Conservation (phyloP, 1,140 invertebrate genomes). For the Xylocopa sonorina region DNA sequence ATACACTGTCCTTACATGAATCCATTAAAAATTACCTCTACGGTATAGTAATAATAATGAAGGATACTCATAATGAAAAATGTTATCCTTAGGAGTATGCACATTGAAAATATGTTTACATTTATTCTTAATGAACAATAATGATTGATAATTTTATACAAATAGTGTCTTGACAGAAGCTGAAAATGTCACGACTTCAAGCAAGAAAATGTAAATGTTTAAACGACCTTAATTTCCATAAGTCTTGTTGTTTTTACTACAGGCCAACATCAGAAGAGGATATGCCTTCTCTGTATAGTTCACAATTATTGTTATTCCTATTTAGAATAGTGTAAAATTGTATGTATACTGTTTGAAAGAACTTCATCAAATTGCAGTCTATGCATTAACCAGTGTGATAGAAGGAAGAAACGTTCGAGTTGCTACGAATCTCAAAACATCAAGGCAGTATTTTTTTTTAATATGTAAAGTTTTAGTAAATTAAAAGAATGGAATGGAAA, state of each 20-base stretch:
- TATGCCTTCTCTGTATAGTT: not conserved
- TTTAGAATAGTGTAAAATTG: not conserved
- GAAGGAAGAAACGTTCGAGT: not conserved
- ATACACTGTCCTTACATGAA: not conserved
- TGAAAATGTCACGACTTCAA: slow-evolving; percentile 23
- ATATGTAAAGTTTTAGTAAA: not conserved
- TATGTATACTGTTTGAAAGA: not conserved
- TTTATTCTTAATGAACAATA: not conserved
- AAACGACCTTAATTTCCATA: slow-evolving; percentile 9
- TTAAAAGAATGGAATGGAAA: not conserved
- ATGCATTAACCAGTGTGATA: not conserved
- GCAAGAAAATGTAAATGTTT: slow-evolving; percentile 4
- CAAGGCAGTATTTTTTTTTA: slow-evolving; percentile 28
- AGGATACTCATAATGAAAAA: not conserved
- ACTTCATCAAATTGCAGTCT: not conserved
- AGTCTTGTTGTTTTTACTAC: not conserved
- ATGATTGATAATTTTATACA: too few relatives aligned
- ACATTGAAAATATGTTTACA: not conserved
- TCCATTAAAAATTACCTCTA: not conserved
- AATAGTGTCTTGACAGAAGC: not conserved
- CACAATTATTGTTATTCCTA: not conserved
- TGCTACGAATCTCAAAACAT: not conserved
- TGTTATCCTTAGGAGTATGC: not conserved
- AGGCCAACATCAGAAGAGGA: slow-evolving; percentile 9
- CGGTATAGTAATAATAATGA: not conserved